Conservation (phyloP, 2,797 vertebrate species). For the Clarias fuscus region DNA sequence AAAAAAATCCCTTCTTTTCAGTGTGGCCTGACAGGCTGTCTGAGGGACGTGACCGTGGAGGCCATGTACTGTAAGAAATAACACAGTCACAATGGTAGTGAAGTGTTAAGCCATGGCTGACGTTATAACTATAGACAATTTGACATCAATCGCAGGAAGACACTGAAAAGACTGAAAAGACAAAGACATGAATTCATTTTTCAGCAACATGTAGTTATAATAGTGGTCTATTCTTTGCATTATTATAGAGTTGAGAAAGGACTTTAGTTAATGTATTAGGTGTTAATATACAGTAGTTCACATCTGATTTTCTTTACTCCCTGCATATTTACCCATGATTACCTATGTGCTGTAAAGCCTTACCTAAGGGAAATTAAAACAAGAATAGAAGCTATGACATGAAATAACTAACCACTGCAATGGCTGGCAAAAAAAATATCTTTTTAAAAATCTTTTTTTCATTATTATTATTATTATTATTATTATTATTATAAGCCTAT, state of each 20-base stretch:
- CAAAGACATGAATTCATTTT: background rate
- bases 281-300: background rate
- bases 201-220: background rate
- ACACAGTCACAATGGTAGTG: background rate
- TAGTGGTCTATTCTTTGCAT: background rate
- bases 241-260: background rate
- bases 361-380: background rate
- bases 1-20: too few relatives aligned
- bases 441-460: background rate
- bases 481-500: background rate
- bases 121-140: background rate
- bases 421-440: background rate
- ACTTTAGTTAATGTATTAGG: background rate
- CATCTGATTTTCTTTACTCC: background rate
- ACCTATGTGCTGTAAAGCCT: background rate
- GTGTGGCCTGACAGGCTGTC: background rate
- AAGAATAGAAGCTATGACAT: background rate
- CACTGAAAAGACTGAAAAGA: background rate
- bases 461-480: background rate
- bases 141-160: background rate
- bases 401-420: background rate
- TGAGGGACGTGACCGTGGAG: background rate
- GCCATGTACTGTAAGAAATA: background rate
- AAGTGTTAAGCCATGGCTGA: background rate
- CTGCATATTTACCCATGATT: background rate